Evolutionary conservation across 2,113 vertebrate genomes (phyloP).

Genomic region (Gymnarchus niloticus): DNA sequence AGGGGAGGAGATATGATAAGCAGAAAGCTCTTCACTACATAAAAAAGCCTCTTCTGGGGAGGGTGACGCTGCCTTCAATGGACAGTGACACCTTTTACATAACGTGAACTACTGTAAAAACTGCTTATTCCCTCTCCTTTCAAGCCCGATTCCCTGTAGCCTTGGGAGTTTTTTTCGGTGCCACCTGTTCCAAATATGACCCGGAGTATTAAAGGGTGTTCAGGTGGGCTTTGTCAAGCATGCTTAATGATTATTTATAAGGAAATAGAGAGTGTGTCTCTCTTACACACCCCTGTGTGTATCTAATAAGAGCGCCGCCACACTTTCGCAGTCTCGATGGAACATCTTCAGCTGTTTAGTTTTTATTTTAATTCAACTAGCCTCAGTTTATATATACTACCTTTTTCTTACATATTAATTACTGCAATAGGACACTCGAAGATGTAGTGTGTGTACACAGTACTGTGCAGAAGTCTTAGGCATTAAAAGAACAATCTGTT

Average conservation of each 20-base stretch:
- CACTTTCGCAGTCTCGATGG: no score
- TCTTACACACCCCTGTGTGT: no score
- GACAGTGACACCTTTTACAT: not conserved
- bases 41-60: not conserved
- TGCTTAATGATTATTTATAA: not conserved
- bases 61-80: not conserved
- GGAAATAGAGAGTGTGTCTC: not conserved
- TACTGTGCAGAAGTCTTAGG: no score
- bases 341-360: not conserved
- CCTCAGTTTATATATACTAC: not conserved
- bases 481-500: no score
- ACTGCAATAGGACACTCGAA: no score
- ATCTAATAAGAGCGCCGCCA: no score
- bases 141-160: no score
- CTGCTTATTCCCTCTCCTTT: no score
- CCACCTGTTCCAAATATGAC: not conserved
- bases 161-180: not conserved
- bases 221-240: not conserved
- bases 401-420: not conserved
- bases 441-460: no score
- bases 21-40: conserved; percentile 26
- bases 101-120: not conserved
- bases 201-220: not conserved
- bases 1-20: conserved; percentile 63
- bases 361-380: not conserved